These are phyloP conservation scores for Drosophila rellima DNA, from an alignment of 2,888 invertebrate genomes.

Conservation along the genomic window DNA sequence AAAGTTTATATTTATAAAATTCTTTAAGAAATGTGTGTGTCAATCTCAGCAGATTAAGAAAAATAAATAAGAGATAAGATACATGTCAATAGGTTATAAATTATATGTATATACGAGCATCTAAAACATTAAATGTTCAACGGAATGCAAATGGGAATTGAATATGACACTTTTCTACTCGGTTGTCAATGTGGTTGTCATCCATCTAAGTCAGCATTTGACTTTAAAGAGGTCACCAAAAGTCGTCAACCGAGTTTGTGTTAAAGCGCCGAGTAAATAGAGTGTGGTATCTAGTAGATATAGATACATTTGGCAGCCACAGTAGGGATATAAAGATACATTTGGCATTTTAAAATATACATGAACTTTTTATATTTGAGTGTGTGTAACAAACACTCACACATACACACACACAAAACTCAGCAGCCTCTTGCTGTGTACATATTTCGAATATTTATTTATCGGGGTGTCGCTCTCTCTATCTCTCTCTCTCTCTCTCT, in stretches of 20 bases:
- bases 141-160: not conserved
- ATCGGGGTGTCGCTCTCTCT: not conserved
- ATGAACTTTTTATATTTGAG: slow-evolving; percentile 28
- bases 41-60: not conserved
- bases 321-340: slow-evolving; percentile 10
- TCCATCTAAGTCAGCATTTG: not conserved
- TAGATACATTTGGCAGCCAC: slow-evolving; percentile 14
- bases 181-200: not conserved
- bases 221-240: slow-evolving; percentile 10
- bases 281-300: slow-evolving; percentile 7
- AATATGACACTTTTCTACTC: slow-evolving; percentile 3
- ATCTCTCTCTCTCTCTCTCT: too few species aligned
- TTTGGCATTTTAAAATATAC: slow-evolving; percentile 29
- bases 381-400: slow-evolving; percentile 5
- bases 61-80: not conserved
- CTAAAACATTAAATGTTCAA: not conserved
- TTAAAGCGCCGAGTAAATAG: slow-evolving; percentile 17
- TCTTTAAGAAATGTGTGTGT: too few species aligned
- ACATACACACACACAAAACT: not conserved
- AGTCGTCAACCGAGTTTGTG: slow-evolving; percentile 3
- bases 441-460: slow-evolving; percentile 29
- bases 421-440: slow-evolving; percentile 23
- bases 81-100: not conserved
- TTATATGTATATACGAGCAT: not conserved
- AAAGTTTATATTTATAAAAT: too few species aligned